Percentiles rank a stretch among this genome's conserved stretches.
Evolutionary conservation across 2,888 invertebrate species (phyloP).

Genomic region (Diaphora mendica): DNA sequence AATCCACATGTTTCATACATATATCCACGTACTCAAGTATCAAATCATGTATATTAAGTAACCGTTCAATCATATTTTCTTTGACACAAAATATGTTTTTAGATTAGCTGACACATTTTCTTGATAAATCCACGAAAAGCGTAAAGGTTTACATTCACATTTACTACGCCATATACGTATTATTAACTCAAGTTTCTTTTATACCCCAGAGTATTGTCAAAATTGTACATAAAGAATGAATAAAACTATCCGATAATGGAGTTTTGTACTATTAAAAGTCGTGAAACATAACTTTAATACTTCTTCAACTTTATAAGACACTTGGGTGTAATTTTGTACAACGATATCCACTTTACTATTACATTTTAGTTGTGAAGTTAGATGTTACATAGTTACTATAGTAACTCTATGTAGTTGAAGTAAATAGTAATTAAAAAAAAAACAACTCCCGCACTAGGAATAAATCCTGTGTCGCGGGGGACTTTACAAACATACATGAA

Average conservation of each 20-base stretch:
- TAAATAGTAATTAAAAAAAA: too few relatives aligned
- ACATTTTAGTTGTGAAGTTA: background rate
- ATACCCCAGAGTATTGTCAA: background rate
- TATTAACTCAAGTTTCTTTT: background rate
- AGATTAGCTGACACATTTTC: conserved; percentile 1
- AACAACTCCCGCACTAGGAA: too few relatives aligned
- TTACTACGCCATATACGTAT: background rate
- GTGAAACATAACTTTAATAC: background rate
- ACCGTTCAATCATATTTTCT: conserved; percentile 14
- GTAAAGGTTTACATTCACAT: background rate
- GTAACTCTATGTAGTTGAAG: background rate
- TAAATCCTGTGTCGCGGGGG: too few relatives aligned
- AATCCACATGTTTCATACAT: background rate
- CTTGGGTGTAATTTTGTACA: background rate
- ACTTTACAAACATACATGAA: too few relatives aligned
- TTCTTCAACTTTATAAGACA: background rate
- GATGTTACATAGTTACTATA: background rate
- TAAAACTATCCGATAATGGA: background rate
- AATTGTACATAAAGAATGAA: background rate
- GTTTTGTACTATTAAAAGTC: background rate
- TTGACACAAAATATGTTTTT: background rate
- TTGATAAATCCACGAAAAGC: background rate
- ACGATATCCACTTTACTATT: background rate
- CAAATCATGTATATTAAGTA: conserved; percentile 9
- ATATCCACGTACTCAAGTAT: background rate